Conservation (phyloP, 2,113 vertebrate genomes). For the Echinops telfairi region DNA sequence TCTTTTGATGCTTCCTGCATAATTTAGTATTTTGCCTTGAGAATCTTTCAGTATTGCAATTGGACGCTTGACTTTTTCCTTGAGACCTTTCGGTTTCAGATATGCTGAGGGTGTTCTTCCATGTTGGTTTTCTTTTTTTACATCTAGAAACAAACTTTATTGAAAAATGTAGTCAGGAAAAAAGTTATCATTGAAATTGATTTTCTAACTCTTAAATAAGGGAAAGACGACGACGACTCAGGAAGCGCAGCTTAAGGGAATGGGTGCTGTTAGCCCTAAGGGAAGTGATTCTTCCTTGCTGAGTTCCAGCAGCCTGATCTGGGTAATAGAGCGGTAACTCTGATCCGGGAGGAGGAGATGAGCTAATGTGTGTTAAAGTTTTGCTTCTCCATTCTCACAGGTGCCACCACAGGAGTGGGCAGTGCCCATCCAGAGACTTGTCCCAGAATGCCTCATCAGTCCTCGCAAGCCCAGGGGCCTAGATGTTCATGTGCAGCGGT, state of each 20-base stretch:
- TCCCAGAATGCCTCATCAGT: background rate
- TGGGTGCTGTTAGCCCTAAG: background rate
- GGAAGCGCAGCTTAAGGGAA: background rate
- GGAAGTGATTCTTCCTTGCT: background rate
- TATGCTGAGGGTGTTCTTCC: too few relatives aligned
- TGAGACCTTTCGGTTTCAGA: too few relatives aligned
- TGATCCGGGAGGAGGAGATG: background rate
- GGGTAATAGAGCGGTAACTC: background rate
- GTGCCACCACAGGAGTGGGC: background rate
- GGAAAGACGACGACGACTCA: background rate
- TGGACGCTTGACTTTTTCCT: too few relatives aligned
- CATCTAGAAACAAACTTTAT: too few relatives aligned
- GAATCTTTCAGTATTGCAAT: too few relatives aligned
- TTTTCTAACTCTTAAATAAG: too few relatives aligned
- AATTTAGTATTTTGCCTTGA: too few relatives aligned
- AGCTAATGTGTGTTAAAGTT: background rate
- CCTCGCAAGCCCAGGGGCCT: background rate
- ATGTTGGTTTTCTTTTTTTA: too few relatives aligned
- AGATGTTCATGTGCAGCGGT: slow-evolving; percentile 18
- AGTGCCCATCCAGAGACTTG: background rate
- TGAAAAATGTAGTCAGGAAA: too few relatives aligned
- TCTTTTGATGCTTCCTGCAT: too few relatives aligned
- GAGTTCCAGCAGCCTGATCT: background rate
- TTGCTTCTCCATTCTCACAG: slow-evolving; percentile 56
- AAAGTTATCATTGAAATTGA: too few relatives aligned